Conservation (phyloP, 2,797 vertebrate species). For the Heterohyrax brucei region DNA sequence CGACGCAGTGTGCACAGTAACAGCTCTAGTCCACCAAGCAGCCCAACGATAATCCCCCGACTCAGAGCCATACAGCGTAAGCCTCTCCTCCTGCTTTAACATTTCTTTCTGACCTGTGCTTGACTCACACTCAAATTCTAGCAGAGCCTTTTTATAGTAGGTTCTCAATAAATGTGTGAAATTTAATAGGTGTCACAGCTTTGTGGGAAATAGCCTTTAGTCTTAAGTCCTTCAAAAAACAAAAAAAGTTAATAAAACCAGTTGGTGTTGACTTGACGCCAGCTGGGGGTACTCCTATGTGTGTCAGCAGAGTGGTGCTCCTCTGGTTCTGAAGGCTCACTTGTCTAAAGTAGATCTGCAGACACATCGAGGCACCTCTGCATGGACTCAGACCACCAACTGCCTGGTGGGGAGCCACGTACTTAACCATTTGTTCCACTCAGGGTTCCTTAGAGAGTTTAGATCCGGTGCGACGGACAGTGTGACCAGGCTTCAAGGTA, state of each 20-base stretch:
- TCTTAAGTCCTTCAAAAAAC: background rate
- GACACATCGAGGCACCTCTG: background rate
- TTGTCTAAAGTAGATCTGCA: background rate
- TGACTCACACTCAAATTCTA: background rate
- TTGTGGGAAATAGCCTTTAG: slow-evolving; percentile 7
- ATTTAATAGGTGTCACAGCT: background rate
- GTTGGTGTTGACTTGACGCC: background rate
- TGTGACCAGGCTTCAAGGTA: background rate
- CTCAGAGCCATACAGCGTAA: slow-evolving; percentile 97
- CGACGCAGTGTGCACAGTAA: slow-evolving; percentile 96
- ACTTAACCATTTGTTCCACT: background rate
- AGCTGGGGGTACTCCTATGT: background rate
- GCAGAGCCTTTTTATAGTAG: background rate
- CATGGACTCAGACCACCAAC: background rate
- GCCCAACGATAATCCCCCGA: slow-evolving; percentile 96
- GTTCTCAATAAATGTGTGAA: background rate
- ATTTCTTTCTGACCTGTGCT: background rate
- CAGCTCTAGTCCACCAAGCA: slow-evolving; percentile 96
- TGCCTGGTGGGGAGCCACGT: background rate
- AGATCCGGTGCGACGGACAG: background rate
- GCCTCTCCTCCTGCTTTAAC: slow-evolving; percentile 68
- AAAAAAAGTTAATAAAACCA: background rate
- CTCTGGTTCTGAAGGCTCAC: background rate
- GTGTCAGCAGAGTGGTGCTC: background rate
- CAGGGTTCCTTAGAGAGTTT: background rate